Evolutionary conservation across 2,797 vertebrate species (phyloP), one percentile per base, ranked within the genome.

Genomic region (Crenuchus spilurus): DNA sequence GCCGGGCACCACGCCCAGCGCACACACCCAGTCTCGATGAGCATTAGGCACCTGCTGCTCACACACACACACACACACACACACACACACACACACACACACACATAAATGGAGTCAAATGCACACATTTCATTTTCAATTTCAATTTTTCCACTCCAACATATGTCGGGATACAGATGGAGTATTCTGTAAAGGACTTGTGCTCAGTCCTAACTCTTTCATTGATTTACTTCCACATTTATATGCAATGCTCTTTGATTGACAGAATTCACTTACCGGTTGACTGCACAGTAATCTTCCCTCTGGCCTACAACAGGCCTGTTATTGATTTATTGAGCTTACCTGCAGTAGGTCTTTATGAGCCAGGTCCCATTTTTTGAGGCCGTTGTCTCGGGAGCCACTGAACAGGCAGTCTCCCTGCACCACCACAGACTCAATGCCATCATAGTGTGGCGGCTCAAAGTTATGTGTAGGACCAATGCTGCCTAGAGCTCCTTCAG

Each of bases 21-120:
- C 97, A 66, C 97, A 99, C 2, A 99, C 95, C 98, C 98, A 99
- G 80, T 99, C 98, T 31, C 96, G 95, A 70, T 99, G 98, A 26
- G 97, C 97, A 16, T 96, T 98, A 2, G 97, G 97, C 76, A 99
- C 95, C 95, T 98, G 98, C 98, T 99, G 90, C 44, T 63, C 52
- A 16, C 18, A 66, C 51, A 61, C 31, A 61, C n/a, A 4, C 8
- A 66, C 2, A n/a, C 7, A 74, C 7, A 30, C 68, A 58, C 16
- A 22, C n/a, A 4, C 8, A 66, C 2, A n/a, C 7, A 74, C 7
- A 30, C 68, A 58, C n/a, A 4, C 8, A 66, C 2, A n/a, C 7
- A 74, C 7, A 30, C 68, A 58, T 11, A 22, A 1, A 3, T 49
- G 26, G 39, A 39, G 10, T n/a, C 44, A 35, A 9, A 46, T 30